These are phyloP conservation scores for Laspeyria flexula DNA, from an alignment of 2,888 invertebrate genomes.

Conservation along the genomic window DNA sequence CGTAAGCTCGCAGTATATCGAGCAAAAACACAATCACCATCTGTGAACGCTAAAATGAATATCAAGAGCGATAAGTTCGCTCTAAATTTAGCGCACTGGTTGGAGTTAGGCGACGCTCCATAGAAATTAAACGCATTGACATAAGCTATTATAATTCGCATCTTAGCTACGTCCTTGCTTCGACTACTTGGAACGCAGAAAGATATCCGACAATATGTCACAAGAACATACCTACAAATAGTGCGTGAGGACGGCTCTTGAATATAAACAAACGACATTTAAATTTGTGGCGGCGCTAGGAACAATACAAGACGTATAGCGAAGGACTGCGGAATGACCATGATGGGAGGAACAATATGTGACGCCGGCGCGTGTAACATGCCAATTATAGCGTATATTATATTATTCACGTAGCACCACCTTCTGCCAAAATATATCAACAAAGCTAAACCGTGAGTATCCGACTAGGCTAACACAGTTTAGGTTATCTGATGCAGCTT, in stretches of 20 bases:
- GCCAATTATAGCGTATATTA: constrained; percentile 30
- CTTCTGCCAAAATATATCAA: constrained; percentile 17
- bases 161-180: constrained; percentile 56
- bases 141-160: constrained; percentile 50
- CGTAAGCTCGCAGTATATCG: background rate
- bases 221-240: constrained; percentile 63
- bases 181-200: constrained; percentile 64
- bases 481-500: constrained; percentile 11
- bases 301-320: constrained; percentile 51
- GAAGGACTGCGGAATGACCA: constrained; percentile 65
- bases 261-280: constrained; percentile 78
- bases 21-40: constrained; percentile 8
- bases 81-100: constrained; percentile 1
- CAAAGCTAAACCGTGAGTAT: background rate
- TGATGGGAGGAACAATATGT: constrained; percentile 47
- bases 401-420: constrained; percentile 12
- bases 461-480: too few relatives aligned
- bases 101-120: constrained; percentile 14
- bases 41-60: constrained; percentile 25
- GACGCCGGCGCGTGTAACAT: constrained; percentile 34
- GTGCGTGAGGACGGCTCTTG: constrained; percentile 66
- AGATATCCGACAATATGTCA: constrained; percentile 66
- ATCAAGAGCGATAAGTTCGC: constrained; percentile 15
- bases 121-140: constrained; percentile 14
- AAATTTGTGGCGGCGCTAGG: constrained; percentile 64